A percentile compares a stretch with the other conserved stretches of the same genome.
Evolutionary conservation across 2,113 vertebrate species (phyloP).

Genomic region (Origma solitaria): DNA sequence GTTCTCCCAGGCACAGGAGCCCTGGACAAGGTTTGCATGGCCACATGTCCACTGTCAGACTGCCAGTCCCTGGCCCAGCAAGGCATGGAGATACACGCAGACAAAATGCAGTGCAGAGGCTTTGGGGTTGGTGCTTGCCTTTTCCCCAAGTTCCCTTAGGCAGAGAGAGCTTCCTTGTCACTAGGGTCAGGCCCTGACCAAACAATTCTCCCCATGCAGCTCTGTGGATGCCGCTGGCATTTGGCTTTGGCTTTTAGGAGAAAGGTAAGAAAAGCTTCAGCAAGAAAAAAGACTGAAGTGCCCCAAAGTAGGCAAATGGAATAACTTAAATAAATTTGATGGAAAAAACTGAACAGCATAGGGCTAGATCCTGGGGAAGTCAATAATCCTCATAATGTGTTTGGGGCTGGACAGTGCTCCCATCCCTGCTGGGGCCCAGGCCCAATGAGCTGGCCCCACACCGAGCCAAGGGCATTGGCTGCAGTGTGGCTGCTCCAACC

Average conservation of each 20-base stretch:
- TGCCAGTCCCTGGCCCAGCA: background rate
- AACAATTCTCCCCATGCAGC: background rate
- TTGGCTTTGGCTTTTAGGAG: background rate
- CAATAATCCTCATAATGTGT: rapidly evolving
- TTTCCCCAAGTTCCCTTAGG: background rate
- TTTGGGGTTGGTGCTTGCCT: background rate
- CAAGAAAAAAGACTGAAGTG: background rate
- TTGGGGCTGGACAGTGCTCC: background rate
- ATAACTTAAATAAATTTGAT: background rate
- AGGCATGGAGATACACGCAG: rapidly evolving
- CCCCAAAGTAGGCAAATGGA: background rate
- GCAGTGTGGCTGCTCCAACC: rapidly evolving
- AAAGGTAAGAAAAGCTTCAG: background rate
- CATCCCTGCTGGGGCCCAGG: background rate
- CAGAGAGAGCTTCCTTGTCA: background rate
- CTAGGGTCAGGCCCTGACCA: background rate
- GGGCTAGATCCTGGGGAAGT: background rate
- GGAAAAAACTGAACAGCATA: background rate
- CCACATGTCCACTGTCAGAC: rapidly evolving
- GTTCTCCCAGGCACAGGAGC: background rate
- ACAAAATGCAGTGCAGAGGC: rapidly evolving
- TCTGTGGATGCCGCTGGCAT: background rate
- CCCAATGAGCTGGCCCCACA: background rate
- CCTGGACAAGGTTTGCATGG: background rate
- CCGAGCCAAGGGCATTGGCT: background rate